A percentile compares a stretch with the other conserved stretches of the same genome.
Conservation (phyloP, 1,140 invertebrate genomes). For the Macrosteles quadrilineatus region DNA sequence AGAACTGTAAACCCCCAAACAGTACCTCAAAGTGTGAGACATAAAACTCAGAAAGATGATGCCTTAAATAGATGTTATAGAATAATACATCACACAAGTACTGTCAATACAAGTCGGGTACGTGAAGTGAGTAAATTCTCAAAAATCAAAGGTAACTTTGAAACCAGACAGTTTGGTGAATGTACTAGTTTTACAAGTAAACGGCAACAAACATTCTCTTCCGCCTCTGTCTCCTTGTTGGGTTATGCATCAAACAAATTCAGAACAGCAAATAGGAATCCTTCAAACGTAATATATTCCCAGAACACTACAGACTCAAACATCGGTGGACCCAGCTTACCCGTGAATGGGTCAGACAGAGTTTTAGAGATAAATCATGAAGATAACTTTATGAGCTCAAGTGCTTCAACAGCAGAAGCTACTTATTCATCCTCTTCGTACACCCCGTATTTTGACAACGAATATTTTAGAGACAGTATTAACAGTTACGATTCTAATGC, state of each 20-base stretch:
- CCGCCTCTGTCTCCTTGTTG: too few species aligned
- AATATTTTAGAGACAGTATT: background rate
- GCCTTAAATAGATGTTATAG: conserved; percentile 6
- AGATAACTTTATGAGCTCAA: background rate
- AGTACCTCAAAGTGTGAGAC: too few species aligned
- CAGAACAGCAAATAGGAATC: background rate
- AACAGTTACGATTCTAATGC: background rate
- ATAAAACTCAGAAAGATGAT: background rate
- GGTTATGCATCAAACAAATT: too few species aligned
- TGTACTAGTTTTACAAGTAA: background rate
- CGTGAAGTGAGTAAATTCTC: background rate
- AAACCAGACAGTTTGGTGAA: background rate
- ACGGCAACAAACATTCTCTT: too few species aligned
- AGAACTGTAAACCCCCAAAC: too few species aligned
- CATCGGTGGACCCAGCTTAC: background rate
- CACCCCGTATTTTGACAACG: conserved; percentile 1
- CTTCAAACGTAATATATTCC: background rate
- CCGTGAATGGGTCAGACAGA: background rate
- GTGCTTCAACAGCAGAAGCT: background rate
- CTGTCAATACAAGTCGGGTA: background rate
- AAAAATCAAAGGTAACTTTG: background rate
- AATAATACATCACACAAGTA: conserved; percentile 15
- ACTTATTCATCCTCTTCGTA: background rate
- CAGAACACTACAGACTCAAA: background rate
- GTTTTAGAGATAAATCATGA: background rate